phyloP scores from a whole-genome alignment of 1,140 invertebrate genomes.

The Saccostrea echinata region DNA sequence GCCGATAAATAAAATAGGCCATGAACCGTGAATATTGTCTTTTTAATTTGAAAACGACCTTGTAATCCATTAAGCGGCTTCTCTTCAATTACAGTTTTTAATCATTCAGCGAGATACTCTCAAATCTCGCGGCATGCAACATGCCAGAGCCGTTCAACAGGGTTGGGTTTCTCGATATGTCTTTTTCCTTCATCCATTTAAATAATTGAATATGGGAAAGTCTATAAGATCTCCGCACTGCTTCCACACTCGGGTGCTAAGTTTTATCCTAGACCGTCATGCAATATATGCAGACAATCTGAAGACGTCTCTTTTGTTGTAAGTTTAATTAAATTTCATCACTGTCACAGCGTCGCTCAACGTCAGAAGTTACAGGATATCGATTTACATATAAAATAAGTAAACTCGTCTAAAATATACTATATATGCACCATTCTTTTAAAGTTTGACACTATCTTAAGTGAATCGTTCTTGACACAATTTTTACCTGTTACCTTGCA shows the following conservation, averaged over 20 bases:
- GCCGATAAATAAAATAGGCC: conserved; percentile 23
- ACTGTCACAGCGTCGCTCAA: neutral
- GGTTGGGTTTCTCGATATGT: neutral
- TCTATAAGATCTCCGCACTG: neutral
- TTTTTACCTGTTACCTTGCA: too few species aligned
- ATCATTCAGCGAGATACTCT: neutral
- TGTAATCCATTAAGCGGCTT: conserved; percentile 28
- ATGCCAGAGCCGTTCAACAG: neutral
- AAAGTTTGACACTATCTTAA: too few species aligned
- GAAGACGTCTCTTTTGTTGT: neutral
- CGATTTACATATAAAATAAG: neutral
- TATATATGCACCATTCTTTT: too few species aligned
- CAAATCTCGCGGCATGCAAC: conserved; percentile 16
- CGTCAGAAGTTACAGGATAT: neutral
- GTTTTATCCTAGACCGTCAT: neutral
- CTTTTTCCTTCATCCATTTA: neutral
- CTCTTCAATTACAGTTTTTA: conserved; percentile 35
- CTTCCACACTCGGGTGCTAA: neutral
- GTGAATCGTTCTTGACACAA: too few species aligned
- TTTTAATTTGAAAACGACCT: conserved; percentile 39
- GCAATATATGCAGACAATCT: neutral
- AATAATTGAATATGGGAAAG: conserved; percentile 14
- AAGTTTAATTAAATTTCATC: neutral
- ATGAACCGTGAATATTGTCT: conserved; percentile 34
- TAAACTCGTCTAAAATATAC: neutral